Evolutionary conservation across 2,797 vertebrate species (phyloP), one percentile per base, ranked within the genome.

Genomic region (Phaenicophaeus curvirostris): DNA sequence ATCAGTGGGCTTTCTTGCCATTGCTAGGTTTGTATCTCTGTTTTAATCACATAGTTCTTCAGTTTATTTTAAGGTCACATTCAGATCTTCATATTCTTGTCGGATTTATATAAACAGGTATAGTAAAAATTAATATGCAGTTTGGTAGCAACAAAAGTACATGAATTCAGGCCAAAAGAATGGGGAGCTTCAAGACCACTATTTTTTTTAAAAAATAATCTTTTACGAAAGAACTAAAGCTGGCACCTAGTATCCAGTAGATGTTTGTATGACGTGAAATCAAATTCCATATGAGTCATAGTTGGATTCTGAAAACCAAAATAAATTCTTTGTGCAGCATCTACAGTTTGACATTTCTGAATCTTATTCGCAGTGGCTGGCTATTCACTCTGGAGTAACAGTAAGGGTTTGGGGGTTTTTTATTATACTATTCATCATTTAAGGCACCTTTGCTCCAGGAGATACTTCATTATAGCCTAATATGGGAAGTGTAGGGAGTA

Each of bases 271-370:
- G 54, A 77, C 81, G 53, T 68, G 48, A 90, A 92, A 86, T 89
- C 81, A 53, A 76, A 86, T 78, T 63, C 77, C 37, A 31, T 25
- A 27, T 54, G 35, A 93, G 33, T 58, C 63, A 57, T 37, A 5
- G 39, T 67, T 93, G 82, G 54, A 80, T 75, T 93, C 13, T 93
- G 81, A 81, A 96, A 93, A 79, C 21, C 57, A 91, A 57, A 92
- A 87, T 58, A 87, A 94, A 84, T 25, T 85, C 23, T 75, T 82
- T 85, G 24, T 69, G 46, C 51, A 67, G 68, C 42, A 85, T 46
- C 21, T 69, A 6, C 79, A 42, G 28, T 68, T 82, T 59, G 50
- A 80, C 30, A 54, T 71, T 93, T 73, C 72, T 87, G 81, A 90
- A 33, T 59, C 50, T 61, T 77, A 71, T 73, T 93, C 41, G 24